Evolutionary conservation across 2,113 vertebrate genomes (phyloP).

Genomic region (Maccullochella peelii): DNA sequence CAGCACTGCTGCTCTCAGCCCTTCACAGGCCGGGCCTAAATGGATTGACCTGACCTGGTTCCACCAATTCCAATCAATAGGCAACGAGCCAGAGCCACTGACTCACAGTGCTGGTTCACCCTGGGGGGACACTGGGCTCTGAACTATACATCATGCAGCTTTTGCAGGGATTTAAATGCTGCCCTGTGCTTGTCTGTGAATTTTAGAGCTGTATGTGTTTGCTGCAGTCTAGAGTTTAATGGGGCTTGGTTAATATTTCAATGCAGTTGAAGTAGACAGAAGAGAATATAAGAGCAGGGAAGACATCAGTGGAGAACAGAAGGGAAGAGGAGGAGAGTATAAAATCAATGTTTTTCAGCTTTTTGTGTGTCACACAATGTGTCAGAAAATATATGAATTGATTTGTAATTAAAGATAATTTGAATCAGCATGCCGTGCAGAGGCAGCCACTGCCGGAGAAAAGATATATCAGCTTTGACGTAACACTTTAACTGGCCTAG

Average conservation of each 20-base stretch:
- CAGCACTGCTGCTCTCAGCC: conserved; percentile 34
- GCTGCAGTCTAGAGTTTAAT: conserved; percentile 44
- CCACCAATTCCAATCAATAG: conserved; percentile 63
- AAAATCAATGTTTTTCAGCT: conserved; percentile 10
- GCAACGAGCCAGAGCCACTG: conserved; percentile 37
- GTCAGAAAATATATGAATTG: conserved; percentile 19
- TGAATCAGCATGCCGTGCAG: conserved; percentile 9
- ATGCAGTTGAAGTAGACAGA: conserved; percentile 18
- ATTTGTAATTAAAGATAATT: conserved; percentile 24
- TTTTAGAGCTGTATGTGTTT: conserved; percentile 29
- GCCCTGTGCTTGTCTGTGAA: conserved; percentile 29
- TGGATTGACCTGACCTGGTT: conserved; percentile 69
- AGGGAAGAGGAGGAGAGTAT: not conserved
- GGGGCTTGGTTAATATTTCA: conserved; percentile 59
- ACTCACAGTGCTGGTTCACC: conserved; percentile 34
- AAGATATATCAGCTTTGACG: conserved; percentile 22
- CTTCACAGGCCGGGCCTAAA: conserved; percentile 40
- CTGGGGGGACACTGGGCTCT: not conserved
- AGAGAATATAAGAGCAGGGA: conserved; percentile 23
- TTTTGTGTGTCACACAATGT: conserved; percentile 23
- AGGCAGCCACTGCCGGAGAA: conserved; percentile 15
- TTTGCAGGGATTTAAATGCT: conserved; percentile 34
- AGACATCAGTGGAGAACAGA: not conserved
- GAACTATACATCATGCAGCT: conserved; percentile 21
- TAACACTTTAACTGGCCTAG: conserved; percentile 40